Conservation (phyloP, 2,113 vertebrate genomes). For the Tor tambroides region DNA sequence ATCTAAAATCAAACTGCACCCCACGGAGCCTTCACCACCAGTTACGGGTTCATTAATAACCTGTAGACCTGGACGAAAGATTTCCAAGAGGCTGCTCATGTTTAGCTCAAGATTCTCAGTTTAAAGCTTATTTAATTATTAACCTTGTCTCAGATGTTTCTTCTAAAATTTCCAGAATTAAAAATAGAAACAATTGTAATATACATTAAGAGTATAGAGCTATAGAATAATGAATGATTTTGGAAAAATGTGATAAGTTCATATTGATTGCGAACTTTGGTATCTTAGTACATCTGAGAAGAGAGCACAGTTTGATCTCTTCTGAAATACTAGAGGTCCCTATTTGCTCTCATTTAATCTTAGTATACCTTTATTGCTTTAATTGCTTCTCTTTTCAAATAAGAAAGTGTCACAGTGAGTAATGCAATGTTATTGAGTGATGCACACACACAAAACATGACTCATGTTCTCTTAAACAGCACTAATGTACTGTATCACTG, state of each 20-base stretch:
- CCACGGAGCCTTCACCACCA: not conserved
- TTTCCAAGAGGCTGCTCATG: not conserved
- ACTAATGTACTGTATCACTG: not conserved
- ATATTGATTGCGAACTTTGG: no score
- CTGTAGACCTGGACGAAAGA: not conserved
- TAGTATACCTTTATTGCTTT: not conserved
- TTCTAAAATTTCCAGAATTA: not conserved
- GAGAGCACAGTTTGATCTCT: not conserved
- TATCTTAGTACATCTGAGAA: not conserved
- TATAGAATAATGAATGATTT: not conserved
- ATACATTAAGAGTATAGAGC: no score
- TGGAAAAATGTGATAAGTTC: not conserved
- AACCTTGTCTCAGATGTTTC: not conserved
- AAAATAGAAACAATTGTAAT: not conserved
- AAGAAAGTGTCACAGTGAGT: not conserved
- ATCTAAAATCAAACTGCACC: conserved; percentile 21
- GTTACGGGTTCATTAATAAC: not conserved
- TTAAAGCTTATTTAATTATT: not conserved
- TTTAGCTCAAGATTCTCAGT: not conserved
- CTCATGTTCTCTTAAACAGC: not conserved
- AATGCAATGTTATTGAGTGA: not conserved
- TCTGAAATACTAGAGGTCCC: not conserved
- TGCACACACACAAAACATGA: not conserved
- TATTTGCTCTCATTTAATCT: not conserved
- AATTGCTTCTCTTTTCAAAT: not conserved